Conservation (phyloP, 2,797 vertebrate species). For the Cyclura pinguis region DNA sequence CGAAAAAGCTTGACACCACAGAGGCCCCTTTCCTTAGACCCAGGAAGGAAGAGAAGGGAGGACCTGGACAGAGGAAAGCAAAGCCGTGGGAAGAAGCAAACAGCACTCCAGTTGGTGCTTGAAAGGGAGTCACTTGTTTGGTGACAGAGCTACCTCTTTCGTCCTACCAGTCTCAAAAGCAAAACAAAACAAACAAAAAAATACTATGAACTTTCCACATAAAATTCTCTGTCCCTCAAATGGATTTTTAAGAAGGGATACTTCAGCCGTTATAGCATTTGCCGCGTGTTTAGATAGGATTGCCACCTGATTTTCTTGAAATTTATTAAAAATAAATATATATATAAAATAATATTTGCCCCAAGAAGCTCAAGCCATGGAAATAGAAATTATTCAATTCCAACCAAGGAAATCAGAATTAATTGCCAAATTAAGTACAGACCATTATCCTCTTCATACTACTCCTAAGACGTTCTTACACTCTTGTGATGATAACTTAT, state of each 20-base stretch:
- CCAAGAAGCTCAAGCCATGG: too few relatives aligned
- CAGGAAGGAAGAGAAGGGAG: background rate
- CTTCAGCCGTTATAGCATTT: background rate
- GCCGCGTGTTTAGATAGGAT: background rate
- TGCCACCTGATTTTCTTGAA: background rate
- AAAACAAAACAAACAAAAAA: background rate
- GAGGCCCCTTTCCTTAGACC: background rate
- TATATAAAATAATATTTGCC: too few relatives aligned
- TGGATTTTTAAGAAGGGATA: background rate
- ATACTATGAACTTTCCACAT: background rate
- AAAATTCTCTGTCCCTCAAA: background rate
- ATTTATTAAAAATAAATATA: too few relatives aligned
- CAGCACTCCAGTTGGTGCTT: background rate
- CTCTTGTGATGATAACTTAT: too few relatives aligned
- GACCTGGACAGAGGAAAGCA: too few relatives aligned
- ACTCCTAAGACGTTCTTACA: too few relatives aligned
- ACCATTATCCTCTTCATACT: too few relatives aligned
- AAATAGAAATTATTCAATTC: too few relatives aligned
- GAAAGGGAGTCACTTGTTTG: background rate
- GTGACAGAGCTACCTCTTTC: background rate
- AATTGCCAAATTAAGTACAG: too few relatives aligned
- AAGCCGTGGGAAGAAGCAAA: background rate
- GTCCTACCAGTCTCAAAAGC: constrained; percentile 9
- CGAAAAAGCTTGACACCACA: constrained; percentile 12
- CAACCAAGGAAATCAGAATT: too few relatives aligned